phyloP scores from a whole-genome alignment of 2,888 invertebrate genomes.

The Drosophila prolongata region DNA sequence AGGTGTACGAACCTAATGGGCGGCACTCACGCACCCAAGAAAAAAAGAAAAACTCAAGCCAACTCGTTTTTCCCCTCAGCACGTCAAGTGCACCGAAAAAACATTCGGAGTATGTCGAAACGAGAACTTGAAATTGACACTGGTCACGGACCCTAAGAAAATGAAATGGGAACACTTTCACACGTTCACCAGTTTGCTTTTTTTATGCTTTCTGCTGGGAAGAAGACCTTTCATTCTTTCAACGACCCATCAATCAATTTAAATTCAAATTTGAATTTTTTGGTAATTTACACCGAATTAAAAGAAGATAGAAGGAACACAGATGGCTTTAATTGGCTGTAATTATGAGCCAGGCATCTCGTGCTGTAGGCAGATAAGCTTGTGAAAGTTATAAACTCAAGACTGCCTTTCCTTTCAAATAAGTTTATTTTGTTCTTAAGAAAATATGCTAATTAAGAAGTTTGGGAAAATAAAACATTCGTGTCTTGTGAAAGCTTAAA shows the following conservation, averaged over 20 bases:
- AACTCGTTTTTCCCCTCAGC: slow-evolving; percentile 10
- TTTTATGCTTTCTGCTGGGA: slow-evolving; percentile 4
- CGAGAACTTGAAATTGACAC: slow-evolving; percentile 54
- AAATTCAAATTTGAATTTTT: slow-evolving; percentile 20
- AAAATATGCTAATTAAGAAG: slow-evolving; percentile 2
- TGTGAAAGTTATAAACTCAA: slow-evolving; percentile 5
- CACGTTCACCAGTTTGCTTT: slow-evolving; percentile 43
- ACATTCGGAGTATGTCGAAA: slow-evolving; percentile 22
- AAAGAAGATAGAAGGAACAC: neutral
- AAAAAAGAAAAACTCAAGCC: neutral
- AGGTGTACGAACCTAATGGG: slow-evolving; percentile 25
- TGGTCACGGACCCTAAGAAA: slow-evolving; percentile 37
- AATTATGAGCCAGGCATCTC: slow-evolving; percentile 6
- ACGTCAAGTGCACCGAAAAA: slow-evolving; percentile 69
- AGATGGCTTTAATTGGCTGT: slow-evolving; percentile 17
- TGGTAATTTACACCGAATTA: slow-evolving; percentile 22
- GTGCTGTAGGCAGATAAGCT: slow-evolving; percentile 3
- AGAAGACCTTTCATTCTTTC: slow-evolving; percentile 16
- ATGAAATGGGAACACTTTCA: slow-evolving; percentile 80
- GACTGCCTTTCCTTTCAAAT: neutral
- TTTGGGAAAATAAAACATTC: neutral
- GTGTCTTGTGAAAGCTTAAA: neutral
- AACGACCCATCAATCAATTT: slow-evolving; percentile 22
- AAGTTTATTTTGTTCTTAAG: neutral
- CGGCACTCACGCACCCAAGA: slow-evolving; percentile 23